Base-by-base conservation (phyloP, 1,140 invertebrate genomes). In the Cotesia chilonis region DNA sequence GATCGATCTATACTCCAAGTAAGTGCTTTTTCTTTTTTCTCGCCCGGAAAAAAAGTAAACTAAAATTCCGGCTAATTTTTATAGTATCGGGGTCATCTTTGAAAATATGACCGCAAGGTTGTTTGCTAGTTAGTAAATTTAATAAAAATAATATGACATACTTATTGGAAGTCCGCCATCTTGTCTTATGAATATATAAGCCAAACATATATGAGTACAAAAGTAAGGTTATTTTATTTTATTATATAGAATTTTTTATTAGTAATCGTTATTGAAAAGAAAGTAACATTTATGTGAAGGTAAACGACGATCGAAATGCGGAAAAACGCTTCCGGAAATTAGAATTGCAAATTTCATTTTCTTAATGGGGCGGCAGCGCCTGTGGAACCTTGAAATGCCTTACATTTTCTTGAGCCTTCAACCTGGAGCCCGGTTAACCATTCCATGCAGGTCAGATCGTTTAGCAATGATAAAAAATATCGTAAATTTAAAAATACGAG, bases 331-430 rank as follows among this genome's bases (percentile, higher is more conserved):
- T 72, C 71, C 41, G 66, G 55, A 63, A 59, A 75, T 75, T 65
- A 70, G 74, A 75, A 75, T 75, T 75, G 74, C 74, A 75, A 75
- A 75, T 75, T 75, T 75, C 74, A 75, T 75, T 75, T 75, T 69
- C 74, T 75, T 75, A 75, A 75, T 75, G 74, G 73, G 73, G 55
- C 69, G 41, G 41, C 10, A 66, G 64, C 51, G 41, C 68, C 59
- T 68, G 52, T 65, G 70, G 68, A 72, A 72, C 71, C 71, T 72
- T 72, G 64, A 72, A 59, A 66, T 55, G 61, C 54, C 41, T n/a
- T 9, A 41, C 20, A 55, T 66, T 47, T 63, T 68, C 38, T 63
- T 51, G 54, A 9, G 37, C 64, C 38, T 68, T 72, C 57, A 67
- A 66, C 64, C 38, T 55, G 54, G 67, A 52, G 28, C 57, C 28